Conservation (phyloP, 2,797 vertebrate genomes). For the Lateolabrax maculatus region DNA sequence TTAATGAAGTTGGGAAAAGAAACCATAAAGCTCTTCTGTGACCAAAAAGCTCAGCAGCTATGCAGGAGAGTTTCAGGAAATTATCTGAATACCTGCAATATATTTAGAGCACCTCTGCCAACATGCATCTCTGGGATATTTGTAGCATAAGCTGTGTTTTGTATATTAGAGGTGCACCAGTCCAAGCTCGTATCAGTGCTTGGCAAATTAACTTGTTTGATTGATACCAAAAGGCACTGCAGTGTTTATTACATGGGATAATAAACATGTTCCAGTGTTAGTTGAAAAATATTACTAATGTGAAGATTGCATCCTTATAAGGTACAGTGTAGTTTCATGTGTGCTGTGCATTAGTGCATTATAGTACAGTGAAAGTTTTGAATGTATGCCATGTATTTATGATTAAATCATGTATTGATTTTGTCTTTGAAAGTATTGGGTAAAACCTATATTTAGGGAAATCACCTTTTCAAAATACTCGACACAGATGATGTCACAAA, state of each 20-base stretch:
- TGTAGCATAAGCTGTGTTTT: not conserved
- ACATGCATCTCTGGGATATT: not conserved
- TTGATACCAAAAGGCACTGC: not conserved
- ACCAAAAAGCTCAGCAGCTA: not conserved
- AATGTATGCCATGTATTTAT: not conserved
- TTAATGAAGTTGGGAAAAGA: no score
- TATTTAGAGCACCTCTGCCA: not conserved
- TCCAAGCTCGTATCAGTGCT: not conserved
- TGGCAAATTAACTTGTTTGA: not conserved
- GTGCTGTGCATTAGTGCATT: not conserved
- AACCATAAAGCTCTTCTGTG: not conserved
- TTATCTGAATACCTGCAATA: not conserved
- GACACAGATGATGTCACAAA: not conserved
- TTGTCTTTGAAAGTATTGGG: not conserved
- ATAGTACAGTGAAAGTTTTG: not conserved
- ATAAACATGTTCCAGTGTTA: not conserved
- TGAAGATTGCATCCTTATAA: not conserved
- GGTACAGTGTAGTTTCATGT: not conserved
- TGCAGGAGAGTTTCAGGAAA: not conserved
- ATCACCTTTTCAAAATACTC: not conserved
- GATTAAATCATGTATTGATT: not conserved
- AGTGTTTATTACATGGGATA: not conserved
- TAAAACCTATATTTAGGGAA: constrained; percentile 3
- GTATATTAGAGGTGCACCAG: not conserved
- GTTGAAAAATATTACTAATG: not conserved